phyloP scores from a whole-genome alignment of 2,113 vertebrate species.

The Trogon surrucura region DNA sequence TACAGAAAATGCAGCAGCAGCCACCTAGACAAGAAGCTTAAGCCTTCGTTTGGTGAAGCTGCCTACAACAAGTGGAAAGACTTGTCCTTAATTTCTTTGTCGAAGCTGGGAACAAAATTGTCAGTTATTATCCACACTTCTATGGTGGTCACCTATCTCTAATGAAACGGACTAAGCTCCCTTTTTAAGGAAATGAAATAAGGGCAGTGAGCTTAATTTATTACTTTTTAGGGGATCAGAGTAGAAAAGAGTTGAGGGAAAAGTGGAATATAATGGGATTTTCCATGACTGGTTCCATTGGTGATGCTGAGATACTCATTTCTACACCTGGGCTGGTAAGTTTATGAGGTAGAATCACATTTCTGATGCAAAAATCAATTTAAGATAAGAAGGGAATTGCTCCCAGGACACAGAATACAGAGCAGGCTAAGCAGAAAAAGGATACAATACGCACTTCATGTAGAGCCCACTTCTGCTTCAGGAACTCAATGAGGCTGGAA shows the following conservation, averaged over 20 bases:
- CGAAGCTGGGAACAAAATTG: neutral
- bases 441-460: constrained; percentile 97
- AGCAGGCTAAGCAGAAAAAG: constrained; percentile 58
- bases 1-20: neutral
- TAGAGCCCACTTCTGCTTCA: constrained; percentile 96
- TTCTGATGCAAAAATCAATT: neutral
- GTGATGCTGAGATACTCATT: neutral
- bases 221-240: neutral
- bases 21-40: neutral
- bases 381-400: neutral
- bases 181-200: neutral
- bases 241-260: neutral
- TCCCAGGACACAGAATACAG: neutral
- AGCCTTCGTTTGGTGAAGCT: neutral
- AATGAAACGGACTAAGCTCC: neutral
- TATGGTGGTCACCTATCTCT: neutral
- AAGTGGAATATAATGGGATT: neutral
- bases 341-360: neutral
- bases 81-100: neutral
- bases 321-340: neutral
- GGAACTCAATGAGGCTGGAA: constrained; percentile 95
- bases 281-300: neutral
- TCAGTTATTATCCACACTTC: neutral
- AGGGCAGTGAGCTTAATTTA: neutral
- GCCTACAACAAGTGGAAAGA: neutral